Conservation (phyloP, 2,113 vertebrate species). For the Stomatorhinus ivindoensis region DNA sequence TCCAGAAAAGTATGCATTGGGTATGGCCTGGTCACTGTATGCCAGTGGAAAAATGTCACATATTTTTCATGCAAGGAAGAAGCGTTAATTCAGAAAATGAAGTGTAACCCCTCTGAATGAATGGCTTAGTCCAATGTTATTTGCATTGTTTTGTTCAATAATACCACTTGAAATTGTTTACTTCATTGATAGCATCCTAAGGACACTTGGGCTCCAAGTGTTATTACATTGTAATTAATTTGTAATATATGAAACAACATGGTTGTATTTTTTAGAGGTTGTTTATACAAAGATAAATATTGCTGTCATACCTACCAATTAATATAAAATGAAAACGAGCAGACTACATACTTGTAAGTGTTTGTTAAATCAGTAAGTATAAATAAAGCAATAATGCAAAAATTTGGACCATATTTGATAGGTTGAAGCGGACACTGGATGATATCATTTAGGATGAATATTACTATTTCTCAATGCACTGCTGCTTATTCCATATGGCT, state of each 20-base stretch:
- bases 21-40: background rate
- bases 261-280: background rate
- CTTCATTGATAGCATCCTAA: background rate
- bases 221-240: background rate
- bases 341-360: background rate
- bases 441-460: background rate
- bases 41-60: background rate
- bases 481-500: background rate
- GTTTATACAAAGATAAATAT: background rate
- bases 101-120: background rate
- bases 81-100: no score
- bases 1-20: no score
- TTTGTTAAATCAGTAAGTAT: background rate
- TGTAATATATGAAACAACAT: background rate
- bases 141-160: background rate
- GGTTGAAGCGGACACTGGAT: background rate
- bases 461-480: background rate
- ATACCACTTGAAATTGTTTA: background rate
- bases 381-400: background rate
- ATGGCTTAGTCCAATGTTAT: background rate
- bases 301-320: background rate
- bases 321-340: background rate
- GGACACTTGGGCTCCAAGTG: background rate
- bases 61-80: background rate
- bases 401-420: background rate